phyloP scores from a whole-genome alignment of 2,113 vertebrate species.

The Romanogobio albipinnatus region DNA sequence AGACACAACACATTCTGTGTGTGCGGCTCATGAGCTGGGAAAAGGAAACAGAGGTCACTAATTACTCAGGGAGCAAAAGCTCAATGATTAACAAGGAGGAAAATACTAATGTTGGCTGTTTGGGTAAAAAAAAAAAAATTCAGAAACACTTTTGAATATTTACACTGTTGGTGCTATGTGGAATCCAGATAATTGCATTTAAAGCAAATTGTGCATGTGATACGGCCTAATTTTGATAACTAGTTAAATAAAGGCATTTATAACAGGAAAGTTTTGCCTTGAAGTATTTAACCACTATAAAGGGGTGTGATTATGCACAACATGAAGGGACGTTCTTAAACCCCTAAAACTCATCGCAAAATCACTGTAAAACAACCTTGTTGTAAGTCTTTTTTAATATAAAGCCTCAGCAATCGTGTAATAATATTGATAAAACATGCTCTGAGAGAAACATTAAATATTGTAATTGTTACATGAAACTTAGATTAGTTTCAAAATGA shows the following conservation, averaged over 20 bases:
- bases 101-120: not conserved
- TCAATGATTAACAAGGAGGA: slow-evolving; percentile 22
- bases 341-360: too few relatives aligned
- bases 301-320: not conserved
- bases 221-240: not conserved
- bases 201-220: not conserved
- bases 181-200: not conserved
- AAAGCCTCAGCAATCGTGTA: too few relatives aligned
- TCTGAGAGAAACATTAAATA: too few relatives aligned
- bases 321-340: not conserved
- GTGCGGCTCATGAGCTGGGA: slow-evolving; percentile 33
- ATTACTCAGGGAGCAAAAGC: slow-evolving; percentile 51
- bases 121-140: not conserved
- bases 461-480: too few relatives aligned
- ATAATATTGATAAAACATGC: too few relatives aligned
- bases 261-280: not conserved
- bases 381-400: too few relatives aligned
- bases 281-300: not conserved
- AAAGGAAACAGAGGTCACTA: slow-evolving; percentile 34
- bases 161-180: not conserved
- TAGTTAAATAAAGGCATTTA: not conserved
- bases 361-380: too few relatives aligned
- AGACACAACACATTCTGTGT: slow-evolving; percentile 63
- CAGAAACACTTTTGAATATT: not conserved
- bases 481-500: too few relatives aligned